A percentile compares a stretch with the other conserved stretches of the same genome.
phyloP scores from a whole-genome alignment of 2,113 vertebrate species.

The Chascanopsetta lugubris region DNA sequence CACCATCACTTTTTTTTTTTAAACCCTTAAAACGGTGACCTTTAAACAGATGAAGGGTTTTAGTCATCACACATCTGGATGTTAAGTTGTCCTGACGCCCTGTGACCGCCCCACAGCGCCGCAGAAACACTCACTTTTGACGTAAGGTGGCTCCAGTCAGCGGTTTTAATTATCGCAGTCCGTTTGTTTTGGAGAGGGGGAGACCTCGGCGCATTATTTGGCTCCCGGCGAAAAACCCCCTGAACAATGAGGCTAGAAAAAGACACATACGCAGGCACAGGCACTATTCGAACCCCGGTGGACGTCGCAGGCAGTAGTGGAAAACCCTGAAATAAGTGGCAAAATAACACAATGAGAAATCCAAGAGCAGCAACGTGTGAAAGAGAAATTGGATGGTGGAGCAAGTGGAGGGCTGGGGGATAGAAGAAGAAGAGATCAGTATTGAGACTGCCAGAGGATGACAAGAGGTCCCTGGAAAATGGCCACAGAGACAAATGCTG shows the following conservation, averaged over 20 bases:
- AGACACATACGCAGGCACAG: background rate
- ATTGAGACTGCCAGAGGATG: too few species aligned
- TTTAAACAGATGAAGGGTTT: background rate
- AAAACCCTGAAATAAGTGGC: conserved; percentile 16
- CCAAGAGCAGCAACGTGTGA: conserved; percentile 45
- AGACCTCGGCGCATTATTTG: background rate
- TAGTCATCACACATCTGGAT: conserved; percentile 8
- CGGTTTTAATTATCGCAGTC: conserved; percentile 3
- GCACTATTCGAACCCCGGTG: background rate
- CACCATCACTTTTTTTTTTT: conserved; percentile 2
- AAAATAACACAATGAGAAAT: conserved; percentile 44
- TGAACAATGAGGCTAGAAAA: background rate
- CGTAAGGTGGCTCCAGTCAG: background rate
- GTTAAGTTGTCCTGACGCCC: background rate
- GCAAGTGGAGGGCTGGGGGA: conserved; percentile 22
- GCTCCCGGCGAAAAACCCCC: background rate
- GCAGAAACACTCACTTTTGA: background rate
- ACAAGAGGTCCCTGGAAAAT: too few species aligned
- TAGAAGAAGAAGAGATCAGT: conserved; percentile 27
- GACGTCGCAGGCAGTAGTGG: background rate
- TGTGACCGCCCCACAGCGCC: background rate
- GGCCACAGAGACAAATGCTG: conserved; percentile 11
- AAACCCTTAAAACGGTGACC: background rate
- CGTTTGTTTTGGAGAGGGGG: background rate
- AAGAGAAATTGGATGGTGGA: conserved; percentile 43